These are phyloP conservation scores for Cyrtonyx montezumae DNA, from an alignment of 2,113 vertebrate species.

Conservation along the genomic window DNA sequence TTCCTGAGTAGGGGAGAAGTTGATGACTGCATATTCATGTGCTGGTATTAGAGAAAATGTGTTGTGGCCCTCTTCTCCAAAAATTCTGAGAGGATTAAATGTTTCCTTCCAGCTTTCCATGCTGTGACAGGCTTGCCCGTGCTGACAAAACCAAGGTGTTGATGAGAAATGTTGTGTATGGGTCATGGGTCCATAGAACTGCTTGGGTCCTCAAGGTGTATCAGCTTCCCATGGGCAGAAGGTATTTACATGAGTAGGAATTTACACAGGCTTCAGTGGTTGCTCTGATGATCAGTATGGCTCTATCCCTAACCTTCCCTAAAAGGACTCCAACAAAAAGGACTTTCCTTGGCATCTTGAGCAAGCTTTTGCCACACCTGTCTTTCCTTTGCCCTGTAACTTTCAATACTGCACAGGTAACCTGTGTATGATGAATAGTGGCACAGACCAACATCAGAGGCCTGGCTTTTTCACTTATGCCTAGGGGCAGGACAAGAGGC, in stretches of 20 bases:
- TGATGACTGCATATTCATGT: background rate
- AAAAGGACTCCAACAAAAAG: background rate
- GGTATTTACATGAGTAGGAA: background rate
- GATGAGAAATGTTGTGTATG: background rate
- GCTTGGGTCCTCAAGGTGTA: background rate
- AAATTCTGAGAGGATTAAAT: background rate
- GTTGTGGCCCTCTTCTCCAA: background rate
- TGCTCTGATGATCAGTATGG: background rate
- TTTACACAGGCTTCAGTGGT: background rate
- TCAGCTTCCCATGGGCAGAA: background rate
- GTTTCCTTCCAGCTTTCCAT: background rate
- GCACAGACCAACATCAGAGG: conserved; percentile 87
- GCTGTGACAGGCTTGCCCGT: background rate
- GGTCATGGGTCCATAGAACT: background rate
- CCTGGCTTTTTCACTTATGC: background rate
- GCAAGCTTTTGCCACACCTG: background rate
- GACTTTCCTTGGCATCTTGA: background rate
- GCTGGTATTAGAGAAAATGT: background rate
- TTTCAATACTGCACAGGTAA: conserved; percentile 75
- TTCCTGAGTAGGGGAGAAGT: background rate
- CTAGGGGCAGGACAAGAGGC: background rate
- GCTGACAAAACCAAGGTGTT: background rate
- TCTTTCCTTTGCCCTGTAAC: background rate
- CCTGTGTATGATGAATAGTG: conserved; percentile 93
- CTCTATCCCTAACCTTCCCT: background rate